A percentile compares a stretch with the other conserved stretches of the same genome.
phyloP scores from a whole-genome alignment of 2,113 vertebrate genomes.

The Leucopsar rothschildi region DNA sequence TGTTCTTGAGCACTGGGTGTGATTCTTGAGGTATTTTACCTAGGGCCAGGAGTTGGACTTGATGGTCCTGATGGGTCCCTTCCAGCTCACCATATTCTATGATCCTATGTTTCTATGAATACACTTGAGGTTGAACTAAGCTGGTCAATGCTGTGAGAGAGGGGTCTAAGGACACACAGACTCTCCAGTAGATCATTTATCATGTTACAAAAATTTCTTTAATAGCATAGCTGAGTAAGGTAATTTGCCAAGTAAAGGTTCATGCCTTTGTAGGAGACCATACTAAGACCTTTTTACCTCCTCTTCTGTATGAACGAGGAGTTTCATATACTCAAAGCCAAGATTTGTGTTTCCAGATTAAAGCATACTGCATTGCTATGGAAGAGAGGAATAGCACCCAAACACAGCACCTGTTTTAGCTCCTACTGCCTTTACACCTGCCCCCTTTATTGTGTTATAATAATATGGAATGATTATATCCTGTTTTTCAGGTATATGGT shows the following conservation, averaged over 20 bases:
- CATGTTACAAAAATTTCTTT: neutral
- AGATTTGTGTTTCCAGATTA: neutral
- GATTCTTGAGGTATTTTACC: neutral
- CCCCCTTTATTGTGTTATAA: neutral
- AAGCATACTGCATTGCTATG: neutral
- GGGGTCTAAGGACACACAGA: fast-evolving
- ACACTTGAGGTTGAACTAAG: neutral
- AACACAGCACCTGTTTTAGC: neutral
- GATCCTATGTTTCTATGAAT: neutral
- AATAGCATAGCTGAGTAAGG: neutral
- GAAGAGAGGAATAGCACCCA: neutral
- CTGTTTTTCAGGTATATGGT: neutral
- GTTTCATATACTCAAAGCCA: neutral
- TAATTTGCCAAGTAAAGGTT: neutral
- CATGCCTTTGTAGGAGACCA: neutral
- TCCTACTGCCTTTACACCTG: neutral
- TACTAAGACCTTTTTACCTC: neutral
- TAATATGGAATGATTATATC: neutral
- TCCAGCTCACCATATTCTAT: neutral
- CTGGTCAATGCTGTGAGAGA: neutral
- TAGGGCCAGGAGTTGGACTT: neutral
- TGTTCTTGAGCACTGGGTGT: fast-evolving
- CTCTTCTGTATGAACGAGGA: neutral
- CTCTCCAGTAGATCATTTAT: neutral
- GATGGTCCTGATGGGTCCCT: neutral